Conservation (phyloP, 1,140 invertebrate genomes). For the Varroa destructor region DNA sequence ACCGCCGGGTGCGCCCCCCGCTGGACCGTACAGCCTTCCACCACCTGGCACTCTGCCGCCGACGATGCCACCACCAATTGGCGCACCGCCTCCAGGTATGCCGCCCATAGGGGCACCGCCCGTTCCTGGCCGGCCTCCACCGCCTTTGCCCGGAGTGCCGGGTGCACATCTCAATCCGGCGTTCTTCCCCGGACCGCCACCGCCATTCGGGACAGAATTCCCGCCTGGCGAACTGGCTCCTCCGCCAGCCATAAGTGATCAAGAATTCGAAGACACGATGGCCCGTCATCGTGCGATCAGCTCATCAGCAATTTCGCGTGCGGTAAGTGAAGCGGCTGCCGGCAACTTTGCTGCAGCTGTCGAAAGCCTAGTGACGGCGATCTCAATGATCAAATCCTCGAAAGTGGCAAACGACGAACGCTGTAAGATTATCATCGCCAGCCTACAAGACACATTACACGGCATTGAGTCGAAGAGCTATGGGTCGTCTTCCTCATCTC, state of each 20-base stretch:
- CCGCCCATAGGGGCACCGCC: conserved; percentile 40
- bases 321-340: conserved; percentile 89
- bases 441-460: conserved; percentile 84
- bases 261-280: conserved; percentile 98
- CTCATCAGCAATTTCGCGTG: conserved; percentile 85
- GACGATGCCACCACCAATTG: conserved; percentile 33
- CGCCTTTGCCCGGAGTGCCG: conserved; percentile 49
- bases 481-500: conserved; percentile 47
- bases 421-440: conserved; percentile 93
- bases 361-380: conserved; percentile 93
- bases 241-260: conserved; percentile 62
- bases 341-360: conserved; percentile 81
- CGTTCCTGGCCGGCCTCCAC: conserved; percentile 45
- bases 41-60: conserved; percentile 42
- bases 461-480: conserved; percentile 95
- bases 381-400: conserved; percentile 95
- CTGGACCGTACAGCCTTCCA: conserved; percentile 53
- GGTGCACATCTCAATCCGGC: conserved; percentile 90
- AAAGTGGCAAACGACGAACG: conserved; percentile 93
- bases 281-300: conserved; percentile 89
- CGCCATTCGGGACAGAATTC: conserved; percentile 31
- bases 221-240: conserved; percentile 39
- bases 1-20: conserved; percentile 36
- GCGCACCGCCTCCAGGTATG: conserved; percentile 31
- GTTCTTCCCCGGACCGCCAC: conserved; percentile 60